These are phyloP conservation scores for Hemiprocne comata DNA, from an alignment of 2,113 vertebrate species.

Conservation along the genomic window DNA sequence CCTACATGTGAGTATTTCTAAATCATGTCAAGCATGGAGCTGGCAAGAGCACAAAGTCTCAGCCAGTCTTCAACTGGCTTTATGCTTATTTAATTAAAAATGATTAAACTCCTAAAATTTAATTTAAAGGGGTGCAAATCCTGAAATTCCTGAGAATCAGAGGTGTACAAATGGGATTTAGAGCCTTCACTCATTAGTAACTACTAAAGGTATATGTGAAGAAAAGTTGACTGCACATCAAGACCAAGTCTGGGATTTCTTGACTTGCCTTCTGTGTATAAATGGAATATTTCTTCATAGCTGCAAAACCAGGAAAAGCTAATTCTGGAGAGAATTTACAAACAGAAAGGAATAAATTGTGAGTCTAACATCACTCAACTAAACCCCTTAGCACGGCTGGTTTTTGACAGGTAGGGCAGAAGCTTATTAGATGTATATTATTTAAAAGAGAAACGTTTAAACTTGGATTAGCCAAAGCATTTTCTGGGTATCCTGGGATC, in stretches of 20 bases:
- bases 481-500: not conserved
- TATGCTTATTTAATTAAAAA: not conserved
- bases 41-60: not conserved
- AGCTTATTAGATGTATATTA: not conserved
- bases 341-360: not conserved
- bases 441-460: not conserved
- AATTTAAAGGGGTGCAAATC: not conserved
- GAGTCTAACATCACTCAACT: not conserved
- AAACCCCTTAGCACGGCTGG: not conserved
- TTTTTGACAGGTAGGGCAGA: not conserved
- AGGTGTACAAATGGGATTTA: not conserved
- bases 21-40: accelerated
- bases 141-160: not conserved
- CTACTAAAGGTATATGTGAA: accelerated
- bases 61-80: not conserved
- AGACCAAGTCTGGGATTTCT: not conserved
- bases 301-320: not conserved
- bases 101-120: not conserved
- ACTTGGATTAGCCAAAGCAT: not conserved
- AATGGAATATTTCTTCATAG: not conserved
- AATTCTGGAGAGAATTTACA: not conserved
- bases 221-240: not conserved
- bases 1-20: not conserved
- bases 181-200: not conserved
- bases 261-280: not conserved